Conservation (phyloP, 2,113 vertebrate species). For the Arenaria interpres region DNA sequence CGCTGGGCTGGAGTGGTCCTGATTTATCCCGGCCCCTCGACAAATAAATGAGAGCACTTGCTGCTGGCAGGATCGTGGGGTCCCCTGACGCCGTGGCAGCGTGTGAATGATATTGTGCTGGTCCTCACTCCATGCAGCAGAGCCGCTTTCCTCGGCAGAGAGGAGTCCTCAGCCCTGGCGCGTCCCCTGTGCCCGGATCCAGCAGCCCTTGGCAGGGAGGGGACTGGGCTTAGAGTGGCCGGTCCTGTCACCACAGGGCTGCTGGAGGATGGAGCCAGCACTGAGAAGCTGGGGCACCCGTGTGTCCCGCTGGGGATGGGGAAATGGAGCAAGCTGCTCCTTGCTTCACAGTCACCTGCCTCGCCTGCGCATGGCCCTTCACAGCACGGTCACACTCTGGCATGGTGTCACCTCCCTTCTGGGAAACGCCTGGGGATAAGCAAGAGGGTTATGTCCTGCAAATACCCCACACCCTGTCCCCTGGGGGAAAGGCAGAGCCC, state of each 20-base stretch:
- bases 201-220: neutral
- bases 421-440: neutral
- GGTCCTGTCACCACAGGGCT: neutral
- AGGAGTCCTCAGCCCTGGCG: neutral
- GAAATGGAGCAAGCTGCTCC: rapidly evolving
- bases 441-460: neutral
- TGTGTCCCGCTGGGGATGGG: neutral
- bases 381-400: neutral
- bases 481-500: neutral
- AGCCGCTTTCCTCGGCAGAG: neutral
- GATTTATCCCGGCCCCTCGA: conserved; percentile 3
- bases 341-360: neutral
- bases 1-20: neutral
- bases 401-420: neutral
- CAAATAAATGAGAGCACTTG: conserved; percentile 42
- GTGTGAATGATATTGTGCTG: neutral
- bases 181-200: neutral
- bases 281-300: rapidly evolving
- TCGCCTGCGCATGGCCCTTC: neutral
- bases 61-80: neutral
- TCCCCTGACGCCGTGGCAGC: neutral
- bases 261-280: neutral
- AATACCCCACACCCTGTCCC: neutral
- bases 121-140: neutral
- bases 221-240: neutral